A percentile compares a stretch with the other conserved stretches of the same genome.
phyloP scores from a whole-genome alignment of 2,797 vertebrate species.

The Rhinoraja longicauda region DNA sequence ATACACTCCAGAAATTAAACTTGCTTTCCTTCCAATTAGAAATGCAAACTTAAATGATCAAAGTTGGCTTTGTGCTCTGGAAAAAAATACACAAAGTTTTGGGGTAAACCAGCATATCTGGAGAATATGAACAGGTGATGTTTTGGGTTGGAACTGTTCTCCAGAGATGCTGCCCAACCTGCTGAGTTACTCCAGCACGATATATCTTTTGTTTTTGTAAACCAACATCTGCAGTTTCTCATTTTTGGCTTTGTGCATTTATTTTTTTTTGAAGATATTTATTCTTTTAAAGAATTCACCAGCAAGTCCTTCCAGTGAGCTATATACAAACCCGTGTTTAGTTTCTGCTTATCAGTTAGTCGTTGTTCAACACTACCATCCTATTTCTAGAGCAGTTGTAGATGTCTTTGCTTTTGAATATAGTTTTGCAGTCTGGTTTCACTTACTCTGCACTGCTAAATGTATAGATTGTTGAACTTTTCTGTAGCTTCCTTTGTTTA shows the following conservation, averaged over 20 bases:
- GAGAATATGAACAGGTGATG: too few relatives aligned
- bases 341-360: neutral
- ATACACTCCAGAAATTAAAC: neutral
- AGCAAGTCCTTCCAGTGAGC: neutral
- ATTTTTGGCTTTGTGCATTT: too few relatives aligned
- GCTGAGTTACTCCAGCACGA: too few relatives aligned
- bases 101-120: too few relatives aligned
- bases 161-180: too few relatives aligned
- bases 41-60: neutral
- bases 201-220: too few relatives aligned
- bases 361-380: neutral
- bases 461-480: neutral
- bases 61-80: neutral
- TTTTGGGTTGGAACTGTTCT: too few relatives aligned
- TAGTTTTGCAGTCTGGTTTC: neutral
- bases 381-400: neutral
- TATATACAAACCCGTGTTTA: neutral
- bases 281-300: neutral
- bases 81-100: too few relatives aligned
- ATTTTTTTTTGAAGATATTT: neutral
- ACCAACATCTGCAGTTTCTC: too few relatives aligned
- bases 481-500: neutral
- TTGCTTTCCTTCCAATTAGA: neutral
- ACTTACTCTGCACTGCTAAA: neutral
- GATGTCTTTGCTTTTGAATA: neutral